Conservation (phyloP, 2,797 vertebrate species). For the Atherinosoma microstoma region DNA sequence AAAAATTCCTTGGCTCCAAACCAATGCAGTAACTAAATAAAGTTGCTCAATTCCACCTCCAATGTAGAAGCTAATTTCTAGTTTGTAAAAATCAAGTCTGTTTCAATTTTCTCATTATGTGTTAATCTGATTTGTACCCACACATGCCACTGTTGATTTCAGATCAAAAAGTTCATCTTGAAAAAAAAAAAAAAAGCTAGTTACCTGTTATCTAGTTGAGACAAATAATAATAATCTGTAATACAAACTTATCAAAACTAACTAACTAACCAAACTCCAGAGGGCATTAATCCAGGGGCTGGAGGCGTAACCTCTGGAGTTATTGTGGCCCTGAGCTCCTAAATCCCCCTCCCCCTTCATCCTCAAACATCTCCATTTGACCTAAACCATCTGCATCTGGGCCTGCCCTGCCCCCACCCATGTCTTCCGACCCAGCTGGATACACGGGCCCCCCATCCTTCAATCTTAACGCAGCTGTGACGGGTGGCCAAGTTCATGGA, state of each 20-base stretch:
- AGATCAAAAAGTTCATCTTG: conserved; percentile 16
- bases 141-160: neutral
- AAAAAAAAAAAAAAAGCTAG: neutral
- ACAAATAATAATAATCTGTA: conserved; percentile 35
- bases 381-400: conserved; percentile 84
- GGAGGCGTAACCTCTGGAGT: conserved; percentile 75
- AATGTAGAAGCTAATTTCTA: neutral
- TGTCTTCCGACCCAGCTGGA: conserved; percentile 83
- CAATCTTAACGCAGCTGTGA: conserved; percentile 81
- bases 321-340: conserved; percentile 77
- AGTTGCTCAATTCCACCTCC: neutral
- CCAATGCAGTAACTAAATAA: neutral
- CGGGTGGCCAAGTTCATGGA: conserved; percentile 81
- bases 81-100: neutral
- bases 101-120: too few relatives aligned
- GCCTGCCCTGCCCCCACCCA: conserved; percentile 71
- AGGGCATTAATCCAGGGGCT: conserved; percentile 68
- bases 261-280: conserved; percentile 51
- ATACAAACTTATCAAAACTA: conserved; percentile 50
- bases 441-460: conserved; percentile 79
- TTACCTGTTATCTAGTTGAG: neutral
- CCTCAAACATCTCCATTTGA: conserved; percentile 83
- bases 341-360: conserved; percentile 73
- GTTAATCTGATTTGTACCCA: neutral
- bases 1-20: neutral